Base-by-base conservation (phyloP, 92 coral and sea anemone genomes). In the Epizoanthus stellaris region DNA sequence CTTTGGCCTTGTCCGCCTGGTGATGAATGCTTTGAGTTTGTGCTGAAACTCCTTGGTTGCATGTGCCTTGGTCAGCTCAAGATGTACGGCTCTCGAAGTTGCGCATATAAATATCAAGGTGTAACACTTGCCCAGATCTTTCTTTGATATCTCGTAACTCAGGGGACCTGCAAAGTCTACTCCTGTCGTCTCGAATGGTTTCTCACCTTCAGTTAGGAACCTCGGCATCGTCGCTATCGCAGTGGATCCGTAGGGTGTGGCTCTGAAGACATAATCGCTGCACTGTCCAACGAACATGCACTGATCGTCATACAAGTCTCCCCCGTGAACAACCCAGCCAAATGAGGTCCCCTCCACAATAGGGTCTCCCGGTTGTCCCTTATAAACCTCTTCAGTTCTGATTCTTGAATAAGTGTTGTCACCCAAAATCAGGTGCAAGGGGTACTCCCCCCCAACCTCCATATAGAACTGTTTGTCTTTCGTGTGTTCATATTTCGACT, bases 291-390 rank as follows among this genome's bases (percentile, higher is more conserved):
- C 56, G 6, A 52, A 52, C 56, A 52, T 52, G 15, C 62, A 75
- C 21, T 47, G 66, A 76, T 76, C 56, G 3, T 52, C 56, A 30
- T 17, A 72, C 79, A 56, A 77, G 9, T 16, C 38, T 17, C 90
- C 86, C 14, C 88, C 91, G 16, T 90, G 91, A 43, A 87, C 57
- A 21, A 87, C 82, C 90, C 86, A 74, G 30, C 87, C 81, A 60
- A 80, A 87, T 3, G 89, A 57, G 1, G 75, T 87, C 20, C 81
- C 86, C 47, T 87, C 85, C 12, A 90, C 90, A 21, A 80, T 87
- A 5, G 87, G 89, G 43, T 91, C 91, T 52, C 67, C 85, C 1
- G 89, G 89, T 36, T 12, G 43, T 10, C 91, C 94, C 68, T 87
- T 84, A 75, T 30, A 84, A 49, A 84, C 80, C 66, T 80, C 77